A percentile compares a stretch with the other conserved stretches of the same genome.
These are phyloP conservation scores for Drosophila helvetica DNA, from an alignment of 2,888 invertebrate genomes.

Conservation along the genomic window DNA sequence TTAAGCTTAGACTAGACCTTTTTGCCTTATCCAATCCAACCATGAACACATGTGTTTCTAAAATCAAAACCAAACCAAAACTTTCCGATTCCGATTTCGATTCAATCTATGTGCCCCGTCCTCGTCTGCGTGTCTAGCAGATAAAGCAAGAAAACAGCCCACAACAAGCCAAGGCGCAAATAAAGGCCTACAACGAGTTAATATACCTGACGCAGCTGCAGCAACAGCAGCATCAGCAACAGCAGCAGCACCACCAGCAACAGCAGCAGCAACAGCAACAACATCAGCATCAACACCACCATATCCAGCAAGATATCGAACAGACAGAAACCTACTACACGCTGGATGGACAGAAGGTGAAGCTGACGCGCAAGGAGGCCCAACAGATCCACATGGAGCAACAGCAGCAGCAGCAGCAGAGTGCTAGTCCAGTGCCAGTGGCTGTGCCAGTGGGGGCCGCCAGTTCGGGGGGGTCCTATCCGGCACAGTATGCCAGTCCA, in stretches of 20 bases:
- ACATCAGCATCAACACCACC: constrained; percentile 67
- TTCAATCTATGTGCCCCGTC: constrained; percentile 32
- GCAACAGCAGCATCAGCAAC: constrained; percentile 74
- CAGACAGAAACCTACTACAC: constrained; percentile 78
- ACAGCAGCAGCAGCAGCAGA: constrained; percentile 56
- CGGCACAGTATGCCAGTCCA: constrained; percentile 91
- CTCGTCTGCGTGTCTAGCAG: constrained; percentile 65
- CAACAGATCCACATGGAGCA: constrained; percentile 44
- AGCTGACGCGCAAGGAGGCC: constrained; percentile 74
- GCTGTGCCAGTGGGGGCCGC: constrained; percentile 37
- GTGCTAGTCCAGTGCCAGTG: constrained; percentile 65
- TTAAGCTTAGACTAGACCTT: constrained; percentile 33
- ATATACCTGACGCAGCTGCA: constrained; percentile 83
- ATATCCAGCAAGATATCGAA: constrained; percentile 62
- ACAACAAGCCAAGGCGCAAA: constrained; percentile 90
- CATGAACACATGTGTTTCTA: constrained; percentile 41
- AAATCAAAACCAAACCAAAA: constrained; percentile 57
- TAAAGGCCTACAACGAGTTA: constrained; percentile 90
- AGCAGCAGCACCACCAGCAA: constrained; percentile 64
- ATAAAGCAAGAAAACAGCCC: constrained; percentile 80
- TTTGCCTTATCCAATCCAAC: constrained; percentile 3
- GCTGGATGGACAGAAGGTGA: constrained; percentile 79
- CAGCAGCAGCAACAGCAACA: constrained; percentile 73
- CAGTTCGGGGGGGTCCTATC: constrained; percentile 85
- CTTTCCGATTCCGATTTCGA: constrained; percentile 43